Conservation (phyloP, 2,888 invertebrate species). For the Ischnus inquisitorius region DNA sequence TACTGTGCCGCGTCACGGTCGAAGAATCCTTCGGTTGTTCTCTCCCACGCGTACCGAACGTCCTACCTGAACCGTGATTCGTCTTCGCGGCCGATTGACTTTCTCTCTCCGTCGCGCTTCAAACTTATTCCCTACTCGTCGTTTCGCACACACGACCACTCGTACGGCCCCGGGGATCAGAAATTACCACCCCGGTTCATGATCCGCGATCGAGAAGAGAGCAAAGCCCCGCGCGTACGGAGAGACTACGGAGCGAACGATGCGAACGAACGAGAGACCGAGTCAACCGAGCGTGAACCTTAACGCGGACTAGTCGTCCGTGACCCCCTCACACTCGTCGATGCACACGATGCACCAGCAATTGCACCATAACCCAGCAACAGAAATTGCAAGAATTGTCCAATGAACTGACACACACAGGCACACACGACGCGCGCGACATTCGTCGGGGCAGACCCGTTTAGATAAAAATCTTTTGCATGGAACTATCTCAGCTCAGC, state of each 20-base stretch:
- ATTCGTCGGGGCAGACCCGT: slow-evolving; percentile 17
- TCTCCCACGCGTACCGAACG: slow-evolving; percentile 69
- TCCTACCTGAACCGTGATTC: slow-evolving; percentile 76
- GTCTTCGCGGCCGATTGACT: slow-evolving; percentile 48
- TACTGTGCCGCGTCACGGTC: slow-evolving; percentile 54
- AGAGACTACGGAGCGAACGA: slow-evolving; percentile 47
- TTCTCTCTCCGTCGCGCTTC: slow-evolving; percentile 27
- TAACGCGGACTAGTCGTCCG: slow-evolving; percentile 81
- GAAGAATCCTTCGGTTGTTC: slow-evolving; percentile 43
- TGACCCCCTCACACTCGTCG: slow-evolving; percentile 77
- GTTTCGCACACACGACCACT: slow-evolving; percentile 67
- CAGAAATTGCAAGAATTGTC: slow-evolving; percentile 37
- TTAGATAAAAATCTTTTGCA: slow-evolving; percentile 36
- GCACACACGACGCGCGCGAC: slow-evolving; percentile 8
- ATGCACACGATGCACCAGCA: slow-evolving; percentile 44
- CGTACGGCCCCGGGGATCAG: slow-evolving; percentile 77
- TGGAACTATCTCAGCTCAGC: slow-evolving; percentile 13
- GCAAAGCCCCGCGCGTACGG: slow-evolving; percentile 26
- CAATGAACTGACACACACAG: neutral
- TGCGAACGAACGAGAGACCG: slow-evolving; percentile 54
- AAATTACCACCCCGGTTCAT: slow-evolving; percentile 78
- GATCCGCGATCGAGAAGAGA: slow-evolving; percentile 74
- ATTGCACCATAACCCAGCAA: slow-evolving; percentile 16
- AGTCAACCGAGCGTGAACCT: slow-evolving; percentile 81
- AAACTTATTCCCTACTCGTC: slow-evolving; percentile 3